A percentile compares a stretch with the other conserved stretches of the same genome.
phyloP scores from a whole-genome alignment of 2,888 invertebrate species.

The Lordiphosa fenestrarum region DNA sequence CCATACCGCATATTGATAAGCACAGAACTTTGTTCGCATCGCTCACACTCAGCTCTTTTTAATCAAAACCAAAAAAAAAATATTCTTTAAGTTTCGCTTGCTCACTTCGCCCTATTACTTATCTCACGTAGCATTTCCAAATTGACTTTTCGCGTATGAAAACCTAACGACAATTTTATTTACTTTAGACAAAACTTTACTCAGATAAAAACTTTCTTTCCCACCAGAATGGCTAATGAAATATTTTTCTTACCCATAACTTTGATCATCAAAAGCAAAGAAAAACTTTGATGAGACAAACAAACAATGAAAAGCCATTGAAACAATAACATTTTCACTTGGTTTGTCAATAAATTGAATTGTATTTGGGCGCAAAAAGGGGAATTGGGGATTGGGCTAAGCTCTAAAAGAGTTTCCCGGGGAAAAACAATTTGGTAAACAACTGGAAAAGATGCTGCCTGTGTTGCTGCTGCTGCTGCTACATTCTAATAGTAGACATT shows the following conservation, averaged over 20 bases:
- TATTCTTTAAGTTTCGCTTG: too few species aligned
- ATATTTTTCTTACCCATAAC: slow-evolving; percentile 16
- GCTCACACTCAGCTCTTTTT: too few species aligned
- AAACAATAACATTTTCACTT: slow-evolving; percentile 6
- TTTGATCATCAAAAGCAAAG: slow-evolving; percentile 5
- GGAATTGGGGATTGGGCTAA: slow-evolving; percentile 2
- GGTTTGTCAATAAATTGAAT: slow-evolving; percentile 15
- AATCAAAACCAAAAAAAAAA: too few species aligned
- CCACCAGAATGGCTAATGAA: background rate
- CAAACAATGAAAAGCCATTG: slow-evolving; percentile 13
- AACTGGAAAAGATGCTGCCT: slow-evolving; percentile 24
- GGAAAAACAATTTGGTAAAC: slow-evolving; percentile 48
- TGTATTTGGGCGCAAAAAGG: slow-evolving; percentile 19
- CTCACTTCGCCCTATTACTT: too few species aligned
- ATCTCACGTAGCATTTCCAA: too few species aligned
- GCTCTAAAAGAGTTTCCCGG: slow-evolving; percentile 30
- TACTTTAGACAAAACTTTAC: too few species aligned
- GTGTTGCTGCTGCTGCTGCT: slow-evolving; percentile 12
- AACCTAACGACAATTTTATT: too few species aligned
- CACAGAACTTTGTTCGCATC: too few species aligned
- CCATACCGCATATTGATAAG: too few species aligned
- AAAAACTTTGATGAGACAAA: slow-evolving; percentile 20
- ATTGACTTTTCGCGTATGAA: too few species aligned
- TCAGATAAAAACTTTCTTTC: too few species aligned
- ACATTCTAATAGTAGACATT: slow-evolving; percentile 35